These are phyloP conservation scores for Brachypteracias leptosomus DNA, from an alignment of 2,113 vertebrate species.

Conservation along the genomic window DNA sequence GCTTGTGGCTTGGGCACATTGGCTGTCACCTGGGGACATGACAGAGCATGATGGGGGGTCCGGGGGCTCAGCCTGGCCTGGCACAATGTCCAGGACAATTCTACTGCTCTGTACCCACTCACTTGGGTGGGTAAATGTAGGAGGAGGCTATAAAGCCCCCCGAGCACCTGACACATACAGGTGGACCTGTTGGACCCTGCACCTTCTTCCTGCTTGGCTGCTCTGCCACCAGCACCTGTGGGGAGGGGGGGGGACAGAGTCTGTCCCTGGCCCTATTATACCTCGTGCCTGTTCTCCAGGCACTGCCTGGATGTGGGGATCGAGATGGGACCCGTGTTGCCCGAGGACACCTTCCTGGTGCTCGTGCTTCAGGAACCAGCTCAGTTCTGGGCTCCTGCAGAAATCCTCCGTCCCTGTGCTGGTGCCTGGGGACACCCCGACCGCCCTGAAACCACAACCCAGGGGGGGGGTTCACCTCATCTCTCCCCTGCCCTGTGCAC, in stretches of 20 bases:
- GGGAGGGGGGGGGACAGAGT: not conserved
- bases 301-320: not conserved
- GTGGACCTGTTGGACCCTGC: not conserved
- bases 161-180: not conserved
- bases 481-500: not conserved
- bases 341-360: no score
- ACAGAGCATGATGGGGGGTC: accelerated
- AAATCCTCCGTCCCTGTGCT: not conserved
- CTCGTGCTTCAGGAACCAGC: not conserved
- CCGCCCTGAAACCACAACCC: accelerated
- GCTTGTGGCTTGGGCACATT: not conserved
- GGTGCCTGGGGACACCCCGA: not conserved
- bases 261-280: accelerated
- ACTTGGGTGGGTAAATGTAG: not conserved
- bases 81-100: not conserved
- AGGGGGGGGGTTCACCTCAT: not conserved
- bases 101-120: not conserved
- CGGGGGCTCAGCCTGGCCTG: not conserved
- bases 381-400: not conserved
- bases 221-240: not conserved
- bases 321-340: not conserved
- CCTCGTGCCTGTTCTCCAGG: not conserved
- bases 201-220: not conserved
- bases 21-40: not conserved
- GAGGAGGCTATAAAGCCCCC: not conserved